phyloP scores from a whole-genome alignment of 2,113 vertebrate species.

The Xenotilapia leptura region DNA sequence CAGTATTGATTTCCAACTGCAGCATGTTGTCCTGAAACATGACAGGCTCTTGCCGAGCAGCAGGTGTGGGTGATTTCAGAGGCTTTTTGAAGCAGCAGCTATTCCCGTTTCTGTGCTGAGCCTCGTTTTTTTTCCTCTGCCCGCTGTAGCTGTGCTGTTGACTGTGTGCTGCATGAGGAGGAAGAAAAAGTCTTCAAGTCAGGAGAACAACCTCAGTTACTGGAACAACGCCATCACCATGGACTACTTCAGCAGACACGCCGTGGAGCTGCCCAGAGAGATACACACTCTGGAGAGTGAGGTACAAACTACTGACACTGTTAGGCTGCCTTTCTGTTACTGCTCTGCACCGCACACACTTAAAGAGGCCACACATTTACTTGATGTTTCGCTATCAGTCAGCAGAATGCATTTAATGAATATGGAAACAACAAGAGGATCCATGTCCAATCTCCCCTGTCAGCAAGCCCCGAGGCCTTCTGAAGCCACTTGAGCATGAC shows the following conservation, averaged over 20 bases:
- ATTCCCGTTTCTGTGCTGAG: not conserved
- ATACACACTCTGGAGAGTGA: constrained; percentile 94
- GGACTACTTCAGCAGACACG: constrained; percentile 98
- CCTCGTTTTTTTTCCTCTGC: not conserved
- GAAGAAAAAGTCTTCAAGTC: constrained; percentile 91
- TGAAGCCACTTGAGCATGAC: not conserved
- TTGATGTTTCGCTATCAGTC: constrained; percentile 4
- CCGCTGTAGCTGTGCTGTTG: constrained; percentile 83
- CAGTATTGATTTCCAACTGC: not conserved
- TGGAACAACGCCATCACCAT: constrained; percentile 99
- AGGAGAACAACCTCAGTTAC: constrained; percentile 97
- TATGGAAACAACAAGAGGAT: constrained; percentile 17
- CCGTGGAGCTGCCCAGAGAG: constrained; percentile 91
- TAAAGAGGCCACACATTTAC: not conserved
- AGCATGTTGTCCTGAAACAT: not conserved
- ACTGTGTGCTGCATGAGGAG: constrained; percentile 95
- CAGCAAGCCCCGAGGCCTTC: constrained; percentile 9
- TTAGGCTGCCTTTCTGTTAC: not conserved
- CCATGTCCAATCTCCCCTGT: not conserved
- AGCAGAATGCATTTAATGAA: constrained; percentile 30
- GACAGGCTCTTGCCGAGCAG: not conserved
- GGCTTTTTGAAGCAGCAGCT: constrained; percentile 12
- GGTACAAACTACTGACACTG: constrained; percentile 67
- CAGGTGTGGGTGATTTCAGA: not conserved
- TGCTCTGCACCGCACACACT: not conserved